Evolutionary conservation across 1,140 invertebrate genomes (phyloP).

Genomic region (Formica selysi): DNA sequence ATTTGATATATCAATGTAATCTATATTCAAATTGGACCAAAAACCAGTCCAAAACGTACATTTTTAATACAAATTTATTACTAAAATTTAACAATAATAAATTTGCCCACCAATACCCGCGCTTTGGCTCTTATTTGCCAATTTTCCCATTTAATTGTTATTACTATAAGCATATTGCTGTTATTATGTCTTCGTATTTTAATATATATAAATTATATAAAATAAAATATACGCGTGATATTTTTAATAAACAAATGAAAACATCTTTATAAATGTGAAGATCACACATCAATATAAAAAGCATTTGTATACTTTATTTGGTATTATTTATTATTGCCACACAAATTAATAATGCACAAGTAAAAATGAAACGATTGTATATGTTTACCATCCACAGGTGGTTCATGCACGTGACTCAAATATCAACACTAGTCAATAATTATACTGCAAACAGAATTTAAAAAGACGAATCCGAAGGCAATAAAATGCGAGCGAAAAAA

Average conservation of each 20-base stretch:
- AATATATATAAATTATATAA: no score
- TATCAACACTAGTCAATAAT: conserved; percentile 15
- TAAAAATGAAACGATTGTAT: neutral
- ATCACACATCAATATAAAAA: neutral
- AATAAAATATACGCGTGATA: neutral
- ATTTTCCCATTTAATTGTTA: no score
- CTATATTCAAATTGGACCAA: no score
- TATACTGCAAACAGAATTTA: neutral
- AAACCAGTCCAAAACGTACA: no score
- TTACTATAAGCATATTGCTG: no score
- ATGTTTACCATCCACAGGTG: conserved; percentile 51
- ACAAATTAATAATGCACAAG: conserved; percentile 8
- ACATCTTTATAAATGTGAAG: neutral
- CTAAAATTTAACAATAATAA: no score
- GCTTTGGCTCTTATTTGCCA: no score
- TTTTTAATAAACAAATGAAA: neutral
- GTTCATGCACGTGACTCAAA: conserved; percentile 22
- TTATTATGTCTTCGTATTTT: no score
- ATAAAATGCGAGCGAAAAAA: neutral
- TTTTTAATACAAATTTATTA: no score
- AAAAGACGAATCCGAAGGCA: neutral
- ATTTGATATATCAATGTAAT: no score
- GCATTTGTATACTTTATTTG: neutral
- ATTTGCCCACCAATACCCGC: no score
- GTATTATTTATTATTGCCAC: neutral